Evolutionary conservation across 2,888 invertebrate genomes (phyloP).

Genomic region (Gisinianus flammeolus): DNA sequence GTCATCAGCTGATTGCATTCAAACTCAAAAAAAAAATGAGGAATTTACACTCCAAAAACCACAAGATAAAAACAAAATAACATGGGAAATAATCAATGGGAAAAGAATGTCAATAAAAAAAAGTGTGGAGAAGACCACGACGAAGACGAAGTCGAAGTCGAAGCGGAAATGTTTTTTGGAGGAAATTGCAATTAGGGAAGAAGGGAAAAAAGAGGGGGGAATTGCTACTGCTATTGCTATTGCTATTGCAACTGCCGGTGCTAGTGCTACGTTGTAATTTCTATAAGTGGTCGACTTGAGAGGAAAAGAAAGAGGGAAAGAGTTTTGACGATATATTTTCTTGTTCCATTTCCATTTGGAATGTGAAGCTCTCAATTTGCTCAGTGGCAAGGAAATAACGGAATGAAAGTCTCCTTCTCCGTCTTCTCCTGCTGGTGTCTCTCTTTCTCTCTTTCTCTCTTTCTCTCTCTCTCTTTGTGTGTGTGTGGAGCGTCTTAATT

Average conservation of each 20-base stretch:
- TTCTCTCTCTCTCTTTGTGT: not conserved
- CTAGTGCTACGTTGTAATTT: constrained; percentile 10
- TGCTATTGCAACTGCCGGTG: too few relatives aligned
- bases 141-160: too few relatives aligned
- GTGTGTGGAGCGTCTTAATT: constrained; percentile 6
- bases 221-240: too few relatives aligned
- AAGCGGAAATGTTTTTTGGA: too few relatives aligned
- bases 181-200: not conserved
- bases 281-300: not conserved
- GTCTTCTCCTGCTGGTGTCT: not conserved
- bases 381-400: constrained; percentile 8
- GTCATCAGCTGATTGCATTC: not conserved
- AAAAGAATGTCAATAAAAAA: not conserved
- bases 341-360: too few relatives aligned
- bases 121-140: not conserved
- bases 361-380: constrained; percentile 12
- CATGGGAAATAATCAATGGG: not conserved
- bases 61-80: not conserved
- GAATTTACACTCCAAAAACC: too few relatives aligned
- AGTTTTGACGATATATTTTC: not conserved
- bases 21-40: not conserved
- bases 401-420: not conserved
- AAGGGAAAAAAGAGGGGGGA: not conserved
- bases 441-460: not conserved
- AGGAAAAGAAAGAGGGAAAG: not conserved